These are phyloP conservation scores for Homarus americanus DNA, from an alignment of 1,140 invertebrate species.

Conservation along the genomic window DNA sequence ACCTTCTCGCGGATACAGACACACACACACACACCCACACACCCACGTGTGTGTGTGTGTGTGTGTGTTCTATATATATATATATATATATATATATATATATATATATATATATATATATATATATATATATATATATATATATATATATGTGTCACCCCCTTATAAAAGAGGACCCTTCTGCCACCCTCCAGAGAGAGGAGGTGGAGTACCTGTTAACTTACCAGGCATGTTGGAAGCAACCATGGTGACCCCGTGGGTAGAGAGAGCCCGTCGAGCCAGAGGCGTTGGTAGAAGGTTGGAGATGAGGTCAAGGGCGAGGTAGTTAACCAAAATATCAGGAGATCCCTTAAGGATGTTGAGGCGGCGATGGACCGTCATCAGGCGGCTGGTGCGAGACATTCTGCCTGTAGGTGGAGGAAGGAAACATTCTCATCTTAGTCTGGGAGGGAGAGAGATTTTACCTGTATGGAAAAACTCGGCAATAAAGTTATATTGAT, in stretches of 20 bases:
- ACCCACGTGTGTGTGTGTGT: too few relatives aligned
- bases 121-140: too few relatives aligned
- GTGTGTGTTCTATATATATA: too few relatives aligned
- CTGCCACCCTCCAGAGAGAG: too few relatives aligned
- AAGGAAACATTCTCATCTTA: too few relatives aligned
- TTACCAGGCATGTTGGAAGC: slow-evolving; percentile 56
- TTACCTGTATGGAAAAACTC: neutral
- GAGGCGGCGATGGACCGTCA: slow-evolving; percentile 3
- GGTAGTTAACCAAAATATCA: slow-evolving; percentile 48
- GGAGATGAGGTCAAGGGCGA: slow-evolving; percentile 22
- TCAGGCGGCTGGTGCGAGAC: neutral
- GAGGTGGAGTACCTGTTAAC: neutral
- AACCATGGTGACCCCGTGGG: slow-evolving; percentile 60
- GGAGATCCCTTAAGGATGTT: slow-evolving; percentile 35
- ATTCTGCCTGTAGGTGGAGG: slow-evolving; percentile 23
- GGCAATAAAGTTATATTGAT: neutral
- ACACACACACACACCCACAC: too few relatives aligned
- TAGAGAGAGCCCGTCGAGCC: slow-evolving; percentile 34
- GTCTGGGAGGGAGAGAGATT: too few relatives aligned
- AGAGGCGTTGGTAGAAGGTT: slow-evolving; percentile 43
- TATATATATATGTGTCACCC: too few relatives aligned
- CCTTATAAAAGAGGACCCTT: too few relatives aligned
- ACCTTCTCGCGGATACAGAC: too few relatives aligned
- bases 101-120: slow-evolving; percentile 36
- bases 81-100: slow-evolving; percentile 14